Percentiles rank a stretch among this genome's conserved stretches.
Evolutionary conservation across 2,888 invertebrate genomes (phyloP).

Genomic region (Azorinus chamasolen): DNA sequence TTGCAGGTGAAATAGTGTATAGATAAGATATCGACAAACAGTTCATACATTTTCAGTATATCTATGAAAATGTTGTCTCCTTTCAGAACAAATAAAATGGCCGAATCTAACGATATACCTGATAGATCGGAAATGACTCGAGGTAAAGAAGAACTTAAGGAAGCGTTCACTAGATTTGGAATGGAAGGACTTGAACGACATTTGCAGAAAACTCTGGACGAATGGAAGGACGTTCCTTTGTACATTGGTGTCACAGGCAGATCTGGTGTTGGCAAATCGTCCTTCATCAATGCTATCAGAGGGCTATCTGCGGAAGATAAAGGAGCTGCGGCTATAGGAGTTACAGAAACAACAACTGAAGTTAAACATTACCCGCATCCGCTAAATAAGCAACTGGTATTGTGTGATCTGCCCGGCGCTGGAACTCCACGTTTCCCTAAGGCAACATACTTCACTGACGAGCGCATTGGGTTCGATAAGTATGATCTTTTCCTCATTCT

Average conservation of each 20-base stretch:
- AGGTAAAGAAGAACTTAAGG: no score
- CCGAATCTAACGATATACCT: no score
- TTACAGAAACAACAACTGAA: conserved; percentile 32
- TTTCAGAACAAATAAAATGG: no score
- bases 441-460: conserved; percentile 15
- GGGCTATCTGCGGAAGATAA: conserved; percentile 15
- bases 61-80: no score
- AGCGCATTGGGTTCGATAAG: neutral
- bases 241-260: conserved; percentile 27
- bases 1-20: no score
- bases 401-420: conserved; percentile 47
- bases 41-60: no score
- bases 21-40: no score
- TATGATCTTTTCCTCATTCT: conserved; percentile 31
- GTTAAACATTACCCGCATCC: conserved; percentile 31
- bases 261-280: conserved; percentile 43
- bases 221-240: conserved; percentile 27
- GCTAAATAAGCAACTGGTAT: conserved; percentile 13
- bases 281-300: conserved; percentile 37
- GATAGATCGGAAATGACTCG: no score
- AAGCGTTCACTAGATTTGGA: no score
- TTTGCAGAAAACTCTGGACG: no score
- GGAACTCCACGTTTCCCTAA: conserved; percentile 35
- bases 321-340: conserved; percentile 39
- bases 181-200: no score